Evolutionary conservation across 2,113 vertebrate species (phyloP), one percentile per base, ranked within the genome.

Genomic region (Trinectes maculatus): DNA sequence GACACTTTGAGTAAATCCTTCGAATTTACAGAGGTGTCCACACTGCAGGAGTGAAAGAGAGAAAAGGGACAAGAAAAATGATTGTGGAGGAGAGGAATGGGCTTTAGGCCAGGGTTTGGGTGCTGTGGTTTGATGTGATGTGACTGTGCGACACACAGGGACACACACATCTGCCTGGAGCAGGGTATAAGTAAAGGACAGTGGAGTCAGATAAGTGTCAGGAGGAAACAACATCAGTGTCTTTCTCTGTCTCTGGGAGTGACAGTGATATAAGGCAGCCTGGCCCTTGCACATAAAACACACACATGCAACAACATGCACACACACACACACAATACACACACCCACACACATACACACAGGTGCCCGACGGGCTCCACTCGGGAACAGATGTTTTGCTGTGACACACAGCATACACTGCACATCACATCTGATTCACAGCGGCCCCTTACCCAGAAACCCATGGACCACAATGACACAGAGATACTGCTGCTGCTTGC

Each of bases 151-250:
- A 74, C 66, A 82, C 82, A 57, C 53, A 68, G 71, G 68, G 70
- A 79, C 16, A 40, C 40, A 71, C 77, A 72, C 48, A 85, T 89
- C 63, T 56, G 83, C 80, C 76, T 72, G 53, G 46, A 83, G 84
- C 77, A 62, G 63, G 44, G 74, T 81, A 83, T 87, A 79, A 87
- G 77, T 82, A 87, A 67, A 79, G 84, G 87, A 89, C 88, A 89
- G 87, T 68, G 68, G 71, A 85, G 89, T 90, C 87, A 88, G 82
- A 89, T 88, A 86, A 82, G 84, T 89, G 89, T 92, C 92, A 90
- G 72, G 60, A 82, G 87, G 86, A 76, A 86, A 79, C 82, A 79
- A 75, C 74, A 80, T 92, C 91, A 91, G 80, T 85, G 84, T 90
- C 85, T 82, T 71, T 80, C 72, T 78, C 79, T 76, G 89, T 91